A percentile compares a stretch with the other conserved stretches of the same genome.
Evolutionary conservation across 2,888 invertebrate species (phyloP).

Genomic region (Schrankia costaestrigalis): DNA sequence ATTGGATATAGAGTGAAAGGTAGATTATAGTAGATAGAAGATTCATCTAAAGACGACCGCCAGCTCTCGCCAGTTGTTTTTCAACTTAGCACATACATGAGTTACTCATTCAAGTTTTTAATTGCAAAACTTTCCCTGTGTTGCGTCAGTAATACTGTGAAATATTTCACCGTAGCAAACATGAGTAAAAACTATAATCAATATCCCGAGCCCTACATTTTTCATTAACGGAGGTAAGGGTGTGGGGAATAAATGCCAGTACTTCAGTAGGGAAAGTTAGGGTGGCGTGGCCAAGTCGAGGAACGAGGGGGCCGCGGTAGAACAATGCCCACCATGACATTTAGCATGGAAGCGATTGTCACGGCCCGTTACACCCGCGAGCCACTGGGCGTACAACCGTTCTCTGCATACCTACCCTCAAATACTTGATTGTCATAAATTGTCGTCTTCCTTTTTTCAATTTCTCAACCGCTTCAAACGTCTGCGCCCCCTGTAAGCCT

Average conservation of each 20-base stretch:
- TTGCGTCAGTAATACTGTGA: conserved; percentile 14
- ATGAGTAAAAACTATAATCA: conserved; percentile 45
- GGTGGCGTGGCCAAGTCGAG: conserved; percentile 43
- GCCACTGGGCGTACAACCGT: conserved; percentile 66
- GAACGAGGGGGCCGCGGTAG: conserved; percentile 45
- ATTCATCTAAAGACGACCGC: conserved; percentile 1
- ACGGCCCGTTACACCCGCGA: conserved; percentile 71
- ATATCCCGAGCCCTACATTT: conserved; percentile 57
- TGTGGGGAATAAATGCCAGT: conserved; percentile 68
- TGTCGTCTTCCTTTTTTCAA: conserved; percentile 38
- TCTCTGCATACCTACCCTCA: conserved; percentile 53
- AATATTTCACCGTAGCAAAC: conserved; percentile 24
- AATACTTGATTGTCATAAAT: conserved; percentile 55
- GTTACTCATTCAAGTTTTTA: conserved; percentile 19
- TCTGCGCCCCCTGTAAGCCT: conserved; percentile 11
- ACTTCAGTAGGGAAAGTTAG: conserved; percentile 54
- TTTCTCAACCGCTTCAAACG: conserved; percentile 11
- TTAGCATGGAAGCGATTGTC: conserved; percentile 79
- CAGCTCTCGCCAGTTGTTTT: not conserved
- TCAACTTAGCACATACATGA: conserved; percentile 10
- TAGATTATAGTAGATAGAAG: not conserved
- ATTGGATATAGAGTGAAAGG: too few species aligned
- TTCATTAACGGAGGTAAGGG: conserved; percentile 64
- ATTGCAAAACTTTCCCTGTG: conserved; percentile 20
- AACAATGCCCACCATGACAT: conserved; percentile 80